These are phyloP conservation scores for Ageneiosus marmoratus DNA, from an alignment of 2,113 vertebrate genomes.

Conservation along the genomic window DNA sequence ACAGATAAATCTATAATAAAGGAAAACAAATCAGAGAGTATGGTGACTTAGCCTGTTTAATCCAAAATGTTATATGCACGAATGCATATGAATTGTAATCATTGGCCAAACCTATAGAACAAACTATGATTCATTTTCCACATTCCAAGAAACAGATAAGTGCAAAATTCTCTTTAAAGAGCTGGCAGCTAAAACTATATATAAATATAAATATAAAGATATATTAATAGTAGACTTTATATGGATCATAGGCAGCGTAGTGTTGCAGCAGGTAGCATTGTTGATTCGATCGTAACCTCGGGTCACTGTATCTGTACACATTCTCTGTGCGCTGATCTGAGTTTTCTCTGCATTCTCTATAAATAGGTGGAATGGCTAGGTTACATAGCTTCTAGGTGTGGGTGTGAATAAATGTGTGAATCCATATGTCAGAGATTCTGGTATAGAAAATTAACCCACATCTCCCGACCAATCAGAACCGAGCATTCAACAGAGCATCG, in stretches of 20 bases:
- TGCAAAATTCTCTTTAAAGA: neutral
- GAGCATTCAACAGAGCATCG: neutral
- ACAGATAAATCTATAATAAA: neutral
- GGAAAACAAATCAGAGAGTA: neutral
- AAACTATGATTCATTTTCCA: too few species aligned
- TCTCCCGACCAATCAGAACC: neutral
- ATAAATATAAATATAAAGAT: too few species aligned
- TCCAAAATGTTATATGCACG: neutral
- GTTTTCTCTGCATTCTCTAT: neutral
- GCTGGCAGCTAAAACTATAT: too few species aligned
- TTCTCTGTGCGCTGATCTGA: neutral
- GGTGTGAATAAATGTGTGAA: neutral
- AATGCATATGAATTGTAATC: neutral
- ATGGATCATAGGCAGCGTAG: neutral
- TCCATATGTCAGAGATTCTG: neutral
- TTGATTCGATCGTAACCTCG: neutral
- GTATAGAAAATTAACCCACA: neutral
- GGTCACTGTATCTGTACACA: neutral
- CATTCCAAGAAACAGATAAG: neutral
- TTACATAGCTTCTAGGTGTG: neutral
- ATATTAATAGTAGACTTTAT: neutral
- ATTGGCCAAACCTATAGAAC: neutral
- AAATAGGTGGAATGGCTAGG: neutral
- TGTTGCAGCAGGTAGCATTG: too few species aligned
- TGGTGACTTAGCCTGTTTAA: neutral